These are phyloP conservation scores for Cyanoramphus novaezelandiae DNA, from an alignment of 2,113 vertebrate genomes.

Conservation along the genomic window DNA sequence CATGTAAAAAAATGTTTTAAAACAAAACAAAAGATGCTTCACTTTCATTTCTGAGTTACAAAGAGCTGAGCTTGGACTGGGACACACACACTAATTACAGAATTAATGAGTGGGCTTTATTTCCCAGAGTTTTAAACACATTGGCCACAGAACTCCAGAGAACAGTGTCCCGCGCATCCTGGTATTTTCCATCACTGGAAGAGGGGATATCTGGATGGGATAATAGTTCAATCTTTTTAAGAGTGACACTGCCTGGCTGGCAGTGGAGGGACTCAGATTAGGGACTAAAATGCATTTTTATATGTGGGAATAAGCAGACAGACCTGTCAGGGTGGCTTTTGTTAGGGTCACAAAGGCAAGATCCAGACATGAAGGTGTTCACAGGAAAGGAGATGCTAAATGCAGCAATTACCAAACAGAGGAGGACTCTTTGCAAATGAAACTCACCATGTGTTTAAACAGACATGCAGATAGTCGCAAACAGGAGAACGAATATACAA, in stretches of 20 bases:
- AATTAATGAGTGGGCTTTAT: background rate
- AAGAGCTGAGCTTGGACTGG: background rate
- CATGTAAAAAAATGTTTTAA: background rate
- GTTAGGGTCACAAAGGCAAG: background rate
- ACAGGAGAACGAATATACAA: background rate
- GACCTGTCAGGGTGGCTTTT: background rate
- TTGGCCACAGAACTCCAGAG: background rate
- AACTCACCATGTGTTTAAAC: rapidly evolving
- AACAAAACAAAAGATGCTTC: conserved; percentile 12
- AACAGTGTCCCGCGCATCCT: background rate
- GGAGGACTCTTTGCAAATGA: background rate
- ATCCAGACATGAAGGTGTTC: background rate
- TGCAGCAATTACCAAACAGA: background rate
- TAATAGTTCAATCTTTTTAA: conserved; percentile 9
- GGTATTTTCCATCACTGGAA: background rate
- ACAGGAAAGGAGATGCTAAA: background rate
- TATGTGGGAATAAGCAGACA: background rate
- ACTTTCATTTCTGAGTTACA: conserved; percentile 23
- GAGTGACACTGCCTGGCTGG: background rate
- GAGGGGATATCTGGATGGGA: background rate
- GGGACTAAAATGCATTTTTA: background rate
- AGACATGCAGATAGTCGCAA: background rate
- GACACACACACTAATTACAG: background rate
- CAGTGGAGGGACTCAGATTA: background rate
- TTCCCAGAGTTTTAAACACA: background rate